Percentiles rank a stretch among this genome's conserved stretches.
phyloP scores from a whole-genome alignment of 2,888 invertebrate genomes.

The Cheilosia pagana region DNA sequence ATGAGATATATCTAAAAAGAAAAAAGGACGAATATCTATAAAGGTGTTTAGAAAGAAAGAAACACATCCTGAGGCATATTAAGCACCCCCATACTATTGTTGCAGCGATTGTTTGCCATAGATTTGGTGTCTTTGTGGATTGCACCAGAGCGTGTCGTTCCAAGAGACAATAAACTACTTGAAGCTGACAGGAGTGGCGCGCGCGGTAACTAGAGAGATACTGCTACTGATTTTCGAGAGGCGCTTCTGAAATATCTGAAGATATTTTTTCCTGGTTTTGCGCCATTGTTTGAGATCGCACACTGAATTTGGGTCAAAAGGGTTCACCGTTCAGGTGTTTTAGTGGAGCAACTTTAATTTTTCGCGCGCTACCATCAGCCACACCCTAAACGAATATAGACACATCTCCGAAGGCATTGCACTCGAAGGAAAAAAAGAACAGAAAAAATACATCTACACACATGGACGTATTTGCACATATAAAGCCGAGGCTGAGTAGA shows the following conservation, averaged over 20 bases:
- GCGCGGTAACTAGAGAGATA: slow-evolving; percentile 18
- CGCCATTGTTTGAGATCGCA: slow-evolving; percentile 32
- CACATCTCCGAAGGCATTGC: slow-evolving; percentile 71
- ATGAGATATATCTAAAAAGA: slow-evolving; percentile 14
- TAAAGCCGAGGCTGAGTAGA: slow-evolving; percentile 3
- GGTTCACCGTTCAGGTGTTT: slow-evolving; percentile 53
- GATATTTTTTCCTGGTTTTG: slow-evolving; percentile 29
- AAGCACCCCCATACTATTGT: slow-evolving; percentile 50
- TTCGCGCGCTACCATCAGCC: slow-evolving; percentile 65
- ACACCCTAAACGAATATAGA: slow-evolving; percentile 69
- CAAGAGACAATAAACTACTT: slow-evolving; percentile 74
- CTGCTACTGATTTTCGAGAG: slow-evolving; percentile 63
- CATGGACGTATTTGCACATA: slow-evolving; percentile 22
- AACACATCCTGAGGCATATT: slow-evolving; percentile 49
- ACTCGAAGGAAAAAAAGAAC: slow-evolving; percentile 48
- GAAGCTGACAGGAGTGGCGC: slow-evolving; percentile 37
- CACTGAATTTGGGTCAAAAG: slow-evolving; percentile 69
- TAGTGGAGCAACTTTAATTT: slow-evolving; percentile 71
- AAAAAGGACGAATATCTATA: slow-evolving; percentile 2
- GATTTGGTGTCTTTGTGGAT: slow-evolving; percentile 55
- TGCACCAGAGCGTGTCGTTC: slow-evolving; percentile 29
- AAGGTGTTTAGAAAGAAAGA: slow-evolving; percentile 37
- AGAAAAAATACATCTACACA: slow-evolving; percentile 11
- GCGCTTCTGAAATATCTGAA: slow-evolving; percentile 18
- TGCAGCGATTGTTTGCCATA: slow-evolving; percentile 55